Conservation (phyloP, 2,113 vertebrate species). For the Geococcyx californianus region DNA sequence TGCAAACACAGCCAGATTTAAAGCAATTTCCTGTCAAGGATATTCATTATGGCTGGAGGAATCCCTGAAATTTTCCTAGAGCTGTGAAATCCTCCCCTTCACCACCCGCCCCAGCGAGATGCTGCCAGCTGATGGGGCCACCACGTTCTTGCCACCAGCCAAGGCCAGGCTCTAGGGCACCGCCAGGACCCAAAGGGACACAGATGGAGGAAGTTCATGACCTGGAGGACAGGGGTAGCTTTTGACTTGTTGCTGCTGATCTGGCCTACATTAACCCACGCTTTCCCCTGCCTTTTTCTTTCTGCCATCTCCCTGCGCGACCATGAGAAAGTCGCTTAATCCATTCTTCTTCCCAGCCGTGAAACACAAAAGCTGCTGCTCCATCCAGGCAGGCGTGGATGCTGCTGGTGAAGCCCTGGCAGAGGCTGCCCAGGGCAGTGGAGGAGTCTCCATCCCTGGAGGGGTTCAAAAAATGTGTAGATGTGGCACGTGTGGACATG, state of each 20-base stretch:
- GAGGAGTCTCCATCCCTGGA: too few species aligned
- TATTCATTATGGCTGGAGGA: constrained; percentile 42
- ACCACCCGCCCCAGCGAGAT: not conserved
- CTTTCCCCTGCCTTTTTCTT: not conserved
- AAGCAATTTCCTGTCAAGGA: constrained; percentile 65
- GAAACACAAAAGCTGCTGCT: not conserved
- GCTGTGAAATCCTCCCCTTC: not conserved
- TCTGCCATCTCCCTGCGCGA: not conserved
- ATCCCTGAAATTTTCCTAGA: constrained; percentile 27
- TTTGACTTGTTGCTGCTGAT: not conserved
- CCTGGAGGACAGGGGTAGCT: not conserved
- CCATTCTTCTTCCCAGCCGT: not conserved
- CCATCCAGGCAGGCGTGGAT: not conserved
- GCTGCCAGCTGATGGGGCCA: not conserved
- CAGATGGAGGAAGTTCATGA: rapidly evolving
- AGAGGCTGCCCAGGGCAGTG: too few species aligned
- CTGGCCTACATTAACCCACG: not conserved
- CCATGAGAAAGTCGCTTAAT: not conserved
- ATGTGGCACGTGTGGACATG: too few species aligned
- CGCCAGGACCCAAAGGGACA: not conserved
- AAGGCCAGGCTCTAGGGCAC: not conserved
- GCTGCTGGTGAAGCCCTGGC: too few species aligned
- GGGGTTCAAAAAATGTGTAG: too few species aligned
- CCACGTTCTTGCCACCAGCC: rapidly evolving
- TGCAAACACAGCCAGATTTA: constrained; percentile 55